These are phyloP conservation scores for Fukomys damarensis DNA, from an alignment of 2,113 vertebrate genomes.

Conservation along the genomic window DNA sequence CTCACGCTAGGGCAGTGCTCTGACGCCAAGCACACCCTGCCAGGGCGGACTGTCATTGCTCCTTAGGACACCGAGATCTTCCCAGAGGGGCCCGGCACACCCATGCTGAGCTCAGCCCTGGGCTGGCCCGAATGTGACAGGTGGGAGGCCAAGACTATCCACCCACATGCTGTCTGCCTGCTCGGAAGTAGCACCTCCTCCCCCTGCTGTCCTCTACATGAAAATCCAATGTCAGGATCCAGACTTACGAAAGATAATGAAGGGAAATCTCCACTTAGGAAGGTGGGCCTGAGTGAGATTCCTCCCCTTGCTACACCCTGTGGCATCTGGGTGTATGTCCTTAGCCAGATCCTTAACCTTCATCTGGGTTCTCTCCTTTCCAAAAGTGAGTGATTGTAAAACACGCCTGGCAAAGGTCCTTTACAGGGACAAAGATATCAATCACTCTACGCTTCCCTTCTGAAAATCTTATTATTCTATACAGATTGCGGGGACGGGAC, in stretches of 20 bases:
- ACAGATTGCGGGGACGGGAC: not conserved
- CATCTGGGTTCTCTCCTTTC: not conserved
- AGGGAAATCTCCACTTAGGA: not conserved
- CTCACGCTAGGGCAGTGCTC: not conserved
- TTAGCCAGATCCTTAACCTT: not conserved
- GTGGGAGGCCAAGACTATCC: not conserved
- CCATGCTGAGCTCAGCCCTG: not conserved
- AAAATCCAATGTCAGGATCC: not conserved
- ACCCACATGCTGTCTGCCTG: not conserved
- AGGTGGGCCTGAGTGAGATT: constrained; percentile 10
- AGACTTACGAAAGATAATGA: not conserved
- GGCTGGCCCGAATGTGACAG: not conserved
- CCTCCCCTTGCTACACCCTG: not conserved
- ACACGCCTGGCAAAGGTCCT: not conserved
- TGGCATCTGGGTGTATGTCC: not conserved
- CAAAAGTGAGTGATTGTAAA: not conserved
- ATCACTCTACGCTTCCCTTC: not conserved
- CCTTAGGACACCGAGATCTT: not conserved
- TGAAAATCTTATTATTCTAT: not conserved
- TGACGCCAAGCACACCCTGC: not conserved
- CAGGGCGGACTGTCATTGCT: not conserved
- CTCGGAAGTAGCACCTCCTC: not conserved
- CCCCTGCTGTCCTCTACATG: not conserved
- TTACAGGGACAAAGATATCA: not conserved
- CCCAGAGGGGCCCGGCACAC: not conserved